phyloP scores from a whole-genome alignment of 2,888 invertebrate genomes.

The Dromius quadrimaculatus region DNA sequence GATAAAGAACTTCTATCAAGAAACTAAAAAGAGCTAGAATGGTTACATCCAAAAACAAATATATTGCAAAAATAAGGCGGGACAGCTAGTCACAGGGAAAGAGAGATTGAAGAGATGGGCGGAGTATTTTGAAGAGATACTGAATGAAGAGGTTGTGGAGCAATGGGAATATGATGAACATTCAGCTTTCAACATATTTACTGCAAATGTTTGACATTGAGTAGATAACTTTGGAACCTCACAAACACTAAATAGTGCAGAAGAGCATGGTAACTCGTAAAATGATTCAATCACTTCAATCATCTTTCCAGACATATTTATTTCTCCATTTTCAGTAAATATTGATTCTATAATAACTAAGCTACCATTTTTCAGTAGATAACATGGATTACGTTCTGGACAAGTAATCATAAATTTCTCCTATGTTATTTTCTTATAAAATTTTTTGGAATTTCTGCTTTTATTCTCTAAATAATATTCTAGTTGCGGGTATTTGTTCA shows the following conservation, averaged over 20 bases:
- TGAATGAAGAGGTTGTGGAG: no score
- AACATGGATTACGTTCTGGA: conserved; percentile 9
- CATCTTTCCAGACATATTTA: not conserved
- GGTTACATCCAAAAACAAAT: no score
- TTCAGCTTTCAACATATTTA: no score
- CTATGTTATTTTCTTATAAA: conserved; percentile 8
- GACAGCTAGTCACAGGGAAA: no score
- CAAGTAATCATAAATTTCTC: conserved; percentile 8
- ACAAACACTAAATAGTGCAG: not conserved
- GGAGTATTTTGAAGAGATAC: no score
- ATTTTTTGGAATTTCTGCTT: not conserved
- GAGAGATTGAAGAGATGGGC: no score
- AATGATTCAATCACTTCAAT: not conserved
- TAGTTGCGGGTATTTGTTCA: not conserved
- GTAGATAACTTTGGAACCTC: conserved; percentile 1
- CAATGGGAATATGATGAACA: no score
- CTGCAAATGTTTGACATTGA: no score
- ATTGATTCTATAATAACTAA: not conserved
- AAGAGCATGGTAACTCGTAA: not conserved
- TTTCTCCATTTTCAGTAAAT: conserved; percentile 9
- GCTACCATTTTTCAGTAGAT: not conserved
- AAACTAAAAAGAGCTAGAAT: no score
- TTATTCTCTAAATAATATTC: not conserved
- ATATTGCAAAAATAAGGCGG: no score
- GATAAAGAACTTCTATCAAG: no score